Percentiles rank a stretch among this genome's conserved stretches.
phyloP scores from a whole-genome alignment of 2,888 invertebrate genomes.

The Drosophila macrospina region DNA sequence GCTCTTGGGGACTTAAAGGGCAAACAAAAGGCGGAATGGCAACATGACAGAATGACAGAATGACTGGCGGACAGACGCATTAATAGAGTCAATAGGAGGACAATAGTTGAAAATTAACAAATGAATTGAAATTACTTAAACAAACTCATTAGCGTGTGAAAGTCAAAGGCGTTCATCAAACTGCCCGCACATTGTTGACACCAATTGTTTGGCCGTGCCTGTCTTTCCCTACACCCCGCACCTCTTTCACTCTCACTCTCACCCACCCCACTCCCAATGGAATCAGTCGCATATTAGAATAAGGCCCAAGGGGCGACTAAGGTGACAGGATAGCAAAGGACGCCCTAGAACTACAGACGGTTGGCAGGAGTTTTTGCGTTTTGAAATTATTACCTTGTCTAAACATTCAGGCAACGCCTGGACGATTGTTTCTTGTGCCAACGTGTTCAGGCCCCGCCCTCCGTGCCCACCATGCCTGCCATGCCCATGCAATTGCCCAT shows the following conservation, averaged over 20 bases:
- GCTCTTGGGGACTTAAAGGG: conserved; percentile 14
- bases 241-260: background rate
- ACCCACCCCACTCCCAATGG: conserved; percentile 12
- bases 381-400: conserved; percentile 50
- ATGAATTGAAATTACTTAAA: conserved; percentile 81
- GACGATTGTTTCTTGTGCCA: conserved; percentile 43
- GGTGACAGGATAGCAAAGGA: conserved; percentile 31
- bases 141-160: conserved; percentile 79
- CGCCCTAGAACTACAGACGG: background rate
- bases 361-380: conserved; percentile 34
- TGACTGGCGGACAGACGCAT: conserved; percentile 56
- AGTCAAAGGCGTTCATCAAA: conserved; percentile 67
- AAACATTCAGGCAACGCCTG: conserved; percentile 55
- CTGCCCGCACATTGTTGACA: conserved; percentile 67
- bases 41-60: conserved; percentile 30
- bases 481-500: conserved; percentile 27
- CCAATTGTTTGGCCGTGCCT: conserved; percentile 47
- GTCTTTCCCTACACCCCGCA: background rate
- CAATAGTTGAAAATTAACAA: conserved; percentile 80
- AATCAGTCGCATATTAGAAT: conserved; percentile 25
- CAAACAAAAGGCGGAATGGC: conserved; percentile 20
- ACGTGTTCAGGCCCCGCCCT: conserved; percentile 34
- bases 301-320: conserved; percentile 37
- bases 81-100: conserved; percentile 75
- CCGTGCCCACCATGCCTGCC: too few relatives aligned